Conservation (phyloP, 1,140 invertebrate genomes). For the Chionoecetes opilio region DNA sequence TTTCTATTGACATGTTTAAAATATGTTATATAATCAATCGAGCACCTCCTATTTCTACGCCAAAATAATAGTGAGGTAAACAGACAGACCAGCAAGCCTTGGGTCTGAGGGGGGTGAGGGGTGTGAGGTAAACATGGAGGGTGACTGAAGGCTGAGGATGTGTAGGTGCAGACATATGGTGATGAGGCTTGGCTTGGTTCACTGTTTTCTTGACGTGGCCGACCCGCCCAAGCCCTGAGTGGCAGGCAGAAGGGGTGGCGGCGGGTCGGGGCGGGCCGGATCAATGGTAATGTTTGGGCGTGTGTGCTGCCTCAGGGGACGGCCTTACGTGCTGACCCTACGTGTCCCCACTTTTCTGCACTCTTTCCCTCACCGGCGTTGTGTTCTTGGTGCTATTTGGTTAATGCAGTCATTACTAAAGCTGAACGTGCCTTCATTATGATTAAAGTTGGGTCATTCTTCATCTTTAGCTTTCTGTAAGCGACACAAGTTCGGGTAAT, state of each 20-base stretch:
- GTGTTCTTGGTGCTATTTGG: not conserved
- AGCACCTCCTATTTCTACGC: not conserved
- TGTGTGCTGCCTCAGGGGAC: slow-evolving; percentile 55
- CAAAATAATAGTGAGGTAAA: not conserved
- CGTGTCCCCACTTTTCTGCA: not conserved
- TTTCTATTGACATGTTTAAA: not conserved
- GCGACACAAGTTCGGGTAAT: not conserved
- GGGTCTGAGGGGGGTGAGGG: not conserved
- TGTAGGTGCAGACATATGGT: not conserved
- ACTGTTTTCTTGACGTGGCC: slow-evolving; percentile 45
- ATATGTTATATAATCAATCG: not conserved
- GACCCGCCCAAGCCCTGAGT: not conserved
- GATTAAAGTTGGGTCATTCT: not conserved
- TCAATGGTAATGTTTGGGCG: slow-evolving; percentile 69
- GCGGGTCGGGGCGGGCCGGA: slow-evolving; percentile 23
- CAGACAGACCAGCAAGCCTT: not conserved
- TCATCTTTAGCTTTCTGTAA: not conserved
- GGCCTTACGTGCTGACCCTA: slow-evolving; percentile 35
- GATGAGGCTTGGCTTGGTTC: not conserved
- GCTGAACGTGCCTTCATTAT: not conserved
- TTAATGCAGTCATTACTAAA: not conserved
- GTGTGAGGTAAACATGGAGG: not conserved
- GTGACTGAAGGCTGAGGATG: not conserved
- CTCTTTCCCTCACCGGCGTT: not conserved
- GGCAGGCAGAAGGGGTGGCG: not conserved